Evolutionary conservation across 2,888 invertebrate species (phyloP).

Genomic region (Andrena praecox): DNA sequence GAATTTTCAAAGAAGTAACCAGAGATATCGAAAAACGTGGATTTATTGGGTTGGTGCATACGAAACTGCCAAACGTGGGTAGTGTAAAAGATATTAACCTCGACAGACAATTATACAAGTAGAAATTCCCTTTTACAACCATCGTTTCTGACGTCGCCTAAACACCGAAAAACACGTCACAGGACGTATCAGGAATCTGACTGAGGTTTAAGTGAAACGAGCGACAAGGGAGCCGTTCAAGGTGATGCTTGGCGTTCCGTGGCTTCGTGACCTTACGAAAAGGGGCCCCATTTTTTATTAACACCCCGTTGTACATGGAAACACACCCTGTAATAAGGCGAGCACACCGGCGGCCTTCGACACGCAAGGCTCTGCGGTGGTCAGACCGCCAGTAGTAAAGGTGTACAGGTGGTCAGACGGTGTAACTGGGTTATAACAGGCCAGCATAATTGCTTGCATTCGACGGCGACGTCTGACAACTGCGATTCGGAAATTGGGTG

Average conservation of each 20-base stretch:
- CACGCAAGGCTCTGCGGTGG: conserved; percentile 69
- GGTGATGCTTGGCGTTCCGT: background rate
- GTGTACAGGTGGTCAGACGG: conserved; percentile 62
- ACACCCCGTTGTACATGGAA: conserved; percentile 29
- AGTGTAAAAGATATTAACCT: too few species aligned
- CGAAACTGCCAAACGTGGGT: too few species aligned
- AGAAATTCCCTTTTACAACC: too few species aligned
- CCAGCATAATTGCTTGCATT: conserved; percentile 34
- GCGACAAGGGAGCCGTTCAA: background rate
- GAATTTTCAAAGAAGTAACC: too few species aligned
- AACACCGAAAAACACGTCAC: too few species aligned
- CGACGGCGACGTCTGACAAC: conserved; percentile 40
- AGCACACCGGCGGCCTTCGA: conserved; percentile 54
- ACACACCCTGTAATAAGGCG: conserved; percentile 21
- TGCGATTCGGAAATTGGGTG: conserved; percentile 21
- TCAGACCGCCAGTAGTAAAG: conserved; percentile 54
- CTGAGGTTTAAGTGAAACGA: background rate
- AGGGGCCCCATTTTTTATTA: conserved; percentile 24
- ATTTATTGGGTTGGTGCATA: too few species aligned
- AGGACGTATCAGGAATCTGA: too few species aligned
- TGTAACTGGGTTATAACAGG: conserved; percentile 53
- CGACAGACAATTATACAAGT: too few species aligned
- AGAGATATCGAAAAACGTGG: too few species aligned
- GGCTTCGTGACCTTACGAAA: conserved; percentile 10
- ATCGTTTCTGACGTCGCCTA: too few species aligned